Evolutionary conservation across 64 coral and sea anemone genomes (phyloP), one percentile per base, ranked within the genome.

Genomic region (Trachythela sp.): DNA sequence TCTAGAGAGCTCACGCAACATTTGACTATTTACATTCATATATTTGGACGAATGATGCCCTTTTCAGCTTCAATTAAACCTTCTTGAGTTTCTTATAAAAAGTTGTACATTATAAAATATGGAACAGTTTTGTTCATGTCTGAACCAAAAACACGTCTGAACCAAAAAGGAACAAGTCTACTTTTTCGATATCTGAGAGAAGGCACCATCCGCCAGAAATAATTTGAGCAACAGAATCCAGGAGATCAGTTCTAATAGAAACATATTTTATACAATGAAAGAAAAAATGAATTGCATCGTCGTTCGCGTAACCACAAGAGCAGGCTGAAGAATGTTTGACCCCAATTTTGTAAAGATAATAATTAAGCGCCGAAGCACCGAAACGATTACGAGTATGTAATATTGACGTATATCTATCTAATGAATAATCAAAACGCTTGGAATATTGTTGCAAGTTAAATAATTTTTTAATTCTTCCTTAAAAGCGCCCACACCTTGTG

Each of bases 191-290:
- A 77, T 90, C 77, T 59, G 76, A 90, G 52, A 59, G 85, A 31
- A 76, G 76, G 27, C 32, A 58, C 76, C 89, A 85, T 51, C 13
- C 54, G 36, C 80, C 20, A 49, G 77, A 51, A 52, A 84, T 49
- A 85, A 85, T 84, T 84, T 77, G 24, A 90, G 89, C 89, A 90
- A 13, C 48, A 90, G 88, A 80, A 32, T 42, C 84, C 72, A 90
- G 71, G 34, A 90, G 72, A 35, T 71, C 30, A 45, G 49, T 42
- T 48, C 68, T 72, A 14, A 24, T 14, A 26, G 68, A 14, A 72
- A 26, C 88, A 89, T 89, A 89, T 45, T 89, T 89, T 51, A 75
- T 71, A 83, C 88, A 90, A 40, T 83, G 35, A 54, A 90, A 84
- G 39, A 90, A 90, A 38, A 56, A 90, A 67, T 90, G 89, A 85